Conservation (phyloP, 2,797 vertebrate species). For the Peromyscus attwateri region DNA sequence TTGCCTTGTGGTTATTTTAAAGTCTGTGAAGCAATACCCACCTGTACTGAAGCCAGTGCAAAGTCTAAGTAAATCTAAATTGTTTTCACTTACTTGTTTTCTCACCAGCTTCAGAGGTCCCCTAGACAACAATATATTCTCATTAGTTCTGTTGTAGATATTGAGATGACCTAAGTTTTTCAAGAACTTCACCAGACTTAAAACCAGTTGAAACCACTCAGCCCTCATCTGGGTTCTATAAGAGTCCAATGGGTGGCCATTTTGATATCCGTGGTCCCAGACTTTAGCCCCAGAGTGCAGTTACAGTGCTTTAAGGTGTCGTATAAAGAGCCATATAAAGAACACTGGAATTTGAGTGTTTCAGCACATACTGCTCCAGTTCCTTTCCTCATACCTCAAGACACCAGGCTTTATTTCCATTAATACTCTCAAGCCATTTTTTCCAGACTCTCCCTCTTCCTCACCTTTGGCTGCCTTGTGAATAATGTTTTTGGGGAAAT, state of each 20-base stretch:
- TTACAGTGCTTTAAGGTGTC: background rate
- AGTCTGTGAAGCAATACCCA: constrained; percentile 4
- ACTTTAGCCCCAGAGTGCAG: background rate
- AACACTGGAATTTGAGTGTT: background rate
- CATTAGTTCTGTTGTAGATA: background rate
- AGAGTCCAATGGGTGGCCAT: background rate
- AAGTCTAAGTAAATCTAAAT: background rate
- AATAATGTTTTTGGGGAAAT: background rate
- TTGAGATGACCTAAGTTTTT: background rate
- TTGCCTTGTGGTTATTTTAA: background rate
- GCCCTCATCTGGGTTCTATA: background rate
- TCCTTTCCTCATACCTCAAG: background rate
- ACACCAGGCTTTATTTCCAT: background rate
- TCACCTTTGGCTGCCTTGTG: background rate
- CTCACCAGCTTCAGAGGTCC: background rate
- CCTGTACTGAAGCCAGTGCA: background rate
- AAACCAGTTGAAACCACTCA: background rate
- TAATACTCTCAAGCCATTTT: background rate
- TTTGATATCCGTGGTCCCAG: background rate
- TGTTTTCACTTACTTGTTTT: background rate
- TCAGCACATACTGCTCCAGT: background rate
- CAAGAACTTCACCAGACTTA: background rate
- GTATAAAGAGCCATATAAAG: background rate
- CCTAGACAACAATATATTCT: background rate
- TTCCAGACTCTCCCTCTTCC: background rate